Evolutionary conservation across 2,888 invertebrate genomes (phyloP).

Genomic region (Microctonus brassicae): DNA sequence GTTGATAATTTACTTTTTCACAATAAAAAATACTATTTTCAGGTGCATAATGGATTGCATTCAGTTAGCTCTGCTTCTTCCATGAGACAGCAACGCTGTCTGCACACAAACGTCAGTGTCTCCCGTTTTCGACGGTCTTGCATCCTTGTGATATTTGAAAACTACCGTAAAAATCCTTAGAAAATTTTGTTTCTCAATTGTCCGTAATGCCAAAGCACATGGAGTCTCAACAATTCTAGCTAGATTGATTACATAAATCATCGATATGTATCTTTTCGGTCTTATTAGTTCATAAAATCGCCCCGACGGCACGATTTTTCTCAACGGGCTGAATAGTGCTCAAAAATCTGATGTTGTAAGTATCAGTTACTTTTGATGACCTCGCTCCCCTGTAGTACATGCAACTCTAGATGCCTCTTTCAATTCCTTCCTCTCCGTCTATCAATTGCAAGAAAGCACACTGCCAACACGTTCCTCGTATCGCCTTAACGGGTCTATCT

Average conservation of each 20-base stretch:
- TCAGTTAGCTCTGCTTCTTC: constrained; percentile 6
- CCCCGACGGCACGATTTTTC: neutral
- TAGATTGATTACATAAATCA: too few relatives aligned
- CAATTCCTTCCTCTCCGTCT: constrained; percentile 32
- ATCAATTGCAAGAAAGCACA: constrained; percentile 54
- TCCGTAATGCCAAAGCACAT: neutral
- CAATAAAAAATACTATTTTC: constrained; percentile 6
- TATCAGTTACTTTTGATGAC: constrained; percentile 27
- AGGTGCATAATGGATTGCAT: neutral
- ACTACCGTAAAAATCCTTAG: neutral
- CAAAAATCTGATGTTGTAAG: neutral
- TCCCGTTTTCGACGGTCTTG: constrained; percentile 22
- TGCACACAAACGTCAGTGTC: constrained; percentile 25
- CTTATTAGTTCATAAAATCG: neutral
- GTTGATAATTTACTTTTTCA: neutral
- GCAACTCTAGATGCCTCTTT: constrained; percentile 12
- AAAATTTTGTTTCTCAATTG: neutral
- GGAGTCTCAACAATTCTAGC: too few relatives aligned
- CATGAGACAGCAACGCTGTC: constrained; percentile 30
- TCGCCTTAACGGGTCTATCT: constrained; percentile 54
- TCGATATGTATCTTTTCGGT: neutral
- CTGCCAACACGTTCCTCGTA: constrained; percentile 50
- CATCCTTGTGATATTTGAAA: constrained; percentile 15
- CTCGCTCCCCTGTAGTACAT: constrained; percentile 11
- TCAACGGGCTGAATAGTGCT: neutral